Evolutionary conservation across 2,888 invertebrate species (phyloP).

Genomic region (Caenorhabditis sp.): DNA sequence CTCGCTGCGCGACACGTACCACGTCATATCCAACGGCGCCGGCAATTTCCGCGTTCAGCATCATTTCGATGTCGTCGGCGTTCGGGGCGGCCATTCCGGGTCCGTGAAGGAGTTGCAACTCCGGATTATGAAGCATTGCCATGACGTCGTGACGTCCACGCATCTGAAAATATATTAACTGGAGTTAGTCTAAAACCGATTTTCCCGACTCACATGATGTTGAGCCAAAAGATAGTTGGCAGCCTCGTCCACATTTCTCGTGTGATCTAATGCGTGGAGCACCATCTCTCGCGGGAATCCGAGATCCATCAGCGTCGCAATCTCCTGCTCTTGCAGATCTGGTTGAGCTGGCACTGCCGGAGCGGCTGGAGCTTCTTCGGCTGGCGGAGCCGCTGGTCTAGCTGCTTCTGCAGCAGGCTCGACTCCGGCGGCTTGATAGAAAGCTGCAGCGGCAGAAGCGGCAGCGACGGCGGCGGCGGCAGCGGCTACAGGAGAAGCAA

Average conservation of each 20-base stretch:
- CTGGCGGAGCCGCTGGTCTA: too few relatives aligned
- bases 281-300: slow-evolving; percentile 70
- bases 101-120: slow-evolving; percentile 5
- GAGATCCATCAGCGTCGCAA: slow-evolving; percentile 66
- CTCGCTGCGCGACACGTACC: slow-evolving; percentile 6
- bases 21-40: slow-evolving; percentile 3
- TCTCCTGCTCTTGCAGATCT: slow-evolving; percentile 18
- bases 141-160: not conserved
- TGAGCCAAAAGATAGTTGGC: slow-evolving; percentile 52
- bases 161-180: not conserved
- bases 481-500: too few relatives aligned
- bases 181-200: too few relatives aligned
- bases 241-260: slow-evolving; percentile 51
- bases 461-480: too few relatives aligned
- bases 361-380: slow-evolving; percentile 9
- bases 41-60: not conserved
- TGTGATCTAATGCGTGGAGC: slow-evolving; percentile 57
- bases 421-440: not conserved
- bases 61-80: slow-evolving; percentile 12
- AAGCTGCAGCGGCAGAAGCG: too few relatives aligned
- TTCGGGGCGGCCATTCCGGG: slow-evolving; percentile 2
- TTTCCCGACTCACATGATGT: slow-evolving; percentile 24
- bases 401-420: not conserved
- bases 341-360: not conserved
- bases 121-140: too few relatives aligned